Conservation (phyloP, 2,797 vertebrate genomes). For the Antennarius maculatus region DNA sequence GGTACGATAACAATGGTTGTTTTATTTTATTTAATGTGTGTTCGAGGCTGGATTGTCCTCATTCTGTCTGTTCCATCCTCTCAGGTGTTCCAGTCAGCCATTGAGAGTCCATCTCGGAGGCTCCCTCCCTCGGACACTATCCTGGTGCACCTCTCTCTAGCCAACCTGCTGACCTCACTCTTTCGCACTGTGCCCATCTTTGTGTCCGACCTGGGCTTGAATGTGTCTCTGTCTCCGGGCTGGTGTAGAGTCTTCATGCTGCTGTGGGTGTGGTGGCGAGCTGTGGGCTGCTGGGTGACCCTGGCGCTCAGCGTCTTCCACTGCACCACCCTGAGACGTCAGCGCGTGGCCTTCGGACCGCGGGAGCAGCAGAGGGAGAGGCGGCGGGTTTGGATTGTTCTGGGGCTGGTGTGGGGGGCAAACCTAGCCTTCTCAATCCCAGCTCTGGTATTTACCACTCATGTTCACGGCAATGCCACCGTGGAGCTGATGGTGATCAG, state of each 20-base stretch:
- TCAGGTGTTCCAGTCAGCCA: slow-evolving; percentile 77
- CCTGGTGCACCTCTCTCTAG: slow-evolving; percentile 81
- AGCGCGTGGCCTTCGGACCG: slow-evolving; percentile 66
- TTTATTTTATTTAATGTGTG: background rate
- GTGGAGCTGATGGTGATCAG: slow-evolving; percentile 85
- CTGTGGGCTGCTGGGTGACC: slow-evolving; percentile 85
- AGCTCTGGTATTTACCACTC: slow-evolving; percentile 78
- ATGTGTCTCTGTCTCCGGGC: slow-evolving; percentile 70
- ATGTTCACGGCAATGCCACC: slow-evolving; percentile 73
- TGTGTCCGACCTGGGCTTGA: slow-evolving; percentile 80
- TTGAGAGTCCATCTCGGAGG: slow-evolving; percentile 59
- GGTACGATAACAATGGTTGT: slow-evolving; percentile 66
- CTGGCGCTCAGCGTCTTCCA: slow-evolving; percentile 83
- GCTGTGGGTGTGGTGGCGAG: slow-evolving; percentile 86
- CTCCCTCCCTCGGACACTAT: slow-evolving; percentile 82
- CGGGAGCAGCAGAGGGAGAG: slow-evolving; percentile 69
- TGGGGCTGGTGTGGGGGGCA: slow-evolving; percentile 76
- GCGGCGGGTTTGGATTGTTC: slow-evolving; percentile 60
- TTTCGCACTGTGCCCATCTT: slow-evolving; percentile 86
- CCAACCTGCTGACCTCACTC: slow-evolving; percentile 82
- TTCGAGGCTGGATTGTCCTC: slow-evolving; percentile 10
- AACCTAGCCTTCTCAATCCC: slow-evolving; percentile 82
- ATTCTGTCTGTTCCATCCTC: slow-evolving; percentile 15
- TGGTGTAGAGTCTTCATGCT: slow-evolving; percentile 86
- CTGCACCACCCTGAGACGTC: slow-evolving; percentile 78